Evolutionary conservation across 2,113 vertebrate genomes (phyloP), one percentile per base, ranked within the genome.

Genomic region (Forbesichthys agassizii): DNA sequence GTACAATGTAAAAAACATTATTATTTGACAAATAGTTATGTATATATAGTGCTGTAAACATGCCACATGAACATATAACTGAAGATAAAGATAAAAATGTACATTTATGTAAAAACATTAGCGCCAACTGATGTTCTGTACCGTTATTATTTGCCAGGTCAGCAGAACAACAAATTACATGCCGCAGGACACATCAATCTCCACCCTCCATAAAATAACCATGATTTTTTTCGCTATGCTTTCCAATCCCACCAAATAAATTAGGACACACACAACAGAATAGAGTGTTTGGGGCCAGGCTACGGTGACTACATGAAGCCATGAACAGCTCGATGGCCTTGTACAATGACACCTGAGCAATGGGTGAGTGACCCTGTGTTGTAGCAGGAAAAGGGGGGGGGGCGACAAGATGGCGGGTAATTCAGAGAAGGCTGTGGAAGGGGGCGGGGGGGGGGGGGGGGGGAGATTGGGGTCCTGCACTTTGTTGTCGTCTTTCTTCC

Each of bases 71-170:
- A 53, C 52, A 53, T 42, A 42, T 42, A 64, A 63, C 42, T 36
- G 16, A 55, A 63, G 73, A 42, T 46, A 52, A 12, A 52, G 13
- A 11, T 52, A 12, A 52, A 52, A 14, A 12, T 52, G 9, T 20
- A 18, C n/a, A 57, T 12, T 58, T 61, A 52, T 86, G 82, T 86
- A 84, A 86, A 86, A 72, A 71, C 3, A 10, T 66, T 60, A 73
- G 27, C 36, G 16, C 3, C 61, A 64, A 78, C 51, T 16, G n/a
- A 55, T 11, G 13, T 48, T 69, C 16, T 1, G 77, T 83, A 81
- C 69, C 67, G 14, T 73, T 59, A 60, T 77, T 33, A 46, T 52
- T 73, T 6, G 73, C 58, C 60, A 71, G 53, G 36, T 42, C 18
- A 52, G 55, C 36, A 46, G n/a, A 78, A 36, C 52, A 65, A 33